Conservation (phyloP, 2,888 invertebrate genomes). For the Abrostola tripartita region DNA sequence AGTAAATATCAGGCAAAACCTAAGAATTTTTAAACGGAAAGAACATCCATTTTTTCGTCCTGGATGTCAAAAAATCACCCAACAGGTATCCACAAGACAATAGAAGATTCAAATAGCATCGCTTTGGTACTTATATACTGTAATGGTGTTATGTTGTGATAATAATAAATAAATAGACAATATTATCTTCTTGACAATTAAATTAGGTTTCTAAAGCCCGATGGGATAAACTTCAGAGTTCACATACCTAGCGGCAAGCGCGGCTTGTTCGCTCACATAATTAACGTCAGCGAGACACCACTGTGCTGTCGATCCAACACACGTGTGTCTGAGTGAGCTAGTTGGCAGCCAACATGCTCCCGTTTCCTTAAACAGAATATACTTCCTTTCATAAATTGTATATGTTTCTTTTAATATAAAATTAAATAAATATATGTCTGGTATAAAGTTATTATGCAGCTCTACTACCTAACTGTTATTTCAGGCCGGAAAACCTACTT, state of each 20-base stretch:
- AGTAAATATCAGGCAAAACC: too few relatives aligned
- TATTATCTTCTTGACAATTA: too few relatives aligned
- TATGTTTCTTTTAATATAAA: constrained; percentile 1
- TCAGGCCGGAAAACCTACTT: too few relatives aligned
- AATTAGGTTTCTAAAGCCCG: constrained; percentile 24
- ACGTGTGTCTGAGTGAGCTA: constrained; percentile 37
- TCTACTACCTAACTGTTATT: background rate
- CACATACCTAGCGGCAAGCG: constrained; percentile 24
- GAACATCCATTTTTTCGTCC: too few relatives aligned
- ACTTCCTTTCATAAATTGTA: constrained; percentile 4
- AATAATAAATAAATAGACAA: too few relatives aligned
- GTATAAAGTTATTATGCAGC: background rate
- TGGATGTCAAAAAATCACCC: too few relatives aligned
- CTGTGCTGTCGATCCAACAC: constrained; percentile 48
- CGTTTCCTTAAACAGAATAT: constrained; percentile 39
- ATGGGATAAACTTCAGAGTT: constrained; percentile 30
- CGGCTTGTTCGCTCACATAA: constrained; percentile 43
- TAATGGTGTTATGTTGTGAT: too few relatives aligned
- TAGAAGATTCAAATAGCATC: too few relatives aligned
- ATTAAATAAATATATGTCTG: background rate
- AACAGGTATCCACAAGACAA: too few relatives aligned
- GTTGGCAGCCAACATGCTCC: constrained; percentile 42
- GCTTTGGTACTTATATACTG: too few relatives aligned
- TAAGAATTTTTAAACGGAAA: too few relatives aligned
- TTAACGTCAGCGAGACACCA: constrained; percentile 46